These are phyloP conservation scores for Prunella fulvescens DNA, from an alignment of 2,113 vertebrate species.

Conservation along the genomic window DNA sequence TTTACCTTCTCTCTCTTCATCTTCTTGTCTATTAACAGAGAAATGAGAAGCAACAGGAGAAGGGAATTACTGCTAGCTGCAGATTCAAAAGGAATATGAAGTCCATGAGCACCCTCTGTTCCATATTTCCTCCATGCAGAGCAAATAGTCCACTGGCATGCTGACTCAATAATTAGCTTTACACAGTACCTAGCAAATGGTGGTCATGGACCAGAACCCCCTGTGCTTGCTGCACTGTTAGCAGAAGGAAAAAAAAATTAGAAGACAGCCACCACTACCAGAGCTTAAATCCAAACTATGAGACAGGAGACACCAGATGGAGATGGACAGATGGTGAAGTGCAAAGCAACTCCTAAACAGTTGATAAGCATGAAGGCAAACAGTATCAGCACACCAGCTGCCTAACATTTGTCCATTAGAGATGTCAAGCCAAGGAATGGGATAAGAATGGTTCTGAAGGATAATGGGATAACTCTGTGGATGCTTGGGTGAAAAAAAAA, in stretches of 20 bases:
- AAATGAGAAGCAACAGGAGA: not conserved
- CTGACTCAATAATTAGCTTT: constrained; percentile 7
- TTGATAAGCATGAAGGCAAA: constrained; percentile 51
- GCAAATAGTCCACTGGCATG: not conserved
- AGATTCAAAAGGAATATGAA: not conserved
- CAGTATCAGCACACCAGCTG: constrained; percentile 21
- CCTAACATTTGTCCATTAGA: constrained; percentile 39
- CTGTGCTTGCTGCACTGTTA: not conserved
- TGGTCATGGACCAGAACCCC: not conserved
- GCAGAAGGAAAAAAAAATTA: not conserved
- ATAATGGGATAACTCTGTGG: not conserved
- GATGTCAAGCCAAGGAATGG: not conserved
- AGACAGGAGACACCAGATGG: constrained; percentile 48
- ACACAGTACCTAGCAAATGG: not conserved
- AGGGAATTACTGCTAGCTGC: not conserved
- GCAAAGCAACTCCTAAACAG: constrained; percentile 31
- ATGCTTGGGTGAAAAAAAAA: not conserved
- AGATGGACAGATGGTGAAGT: constrained; percentile 50
- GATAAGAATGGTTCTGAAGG: not conserved
- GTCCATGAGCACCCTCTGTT: not conserved
- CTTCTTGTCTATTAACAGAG: not conserved
- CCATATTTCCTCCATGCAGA: not conserved
- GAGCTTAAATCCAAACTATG: not conserved
- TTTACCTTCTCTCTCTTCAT: not conserved
- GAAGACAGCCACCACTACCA: not conserved